Evolutionary conservation across 2,113 vertebrate species (phyloP).

Genomic region (Aptenodytes forsteri): DNA sequence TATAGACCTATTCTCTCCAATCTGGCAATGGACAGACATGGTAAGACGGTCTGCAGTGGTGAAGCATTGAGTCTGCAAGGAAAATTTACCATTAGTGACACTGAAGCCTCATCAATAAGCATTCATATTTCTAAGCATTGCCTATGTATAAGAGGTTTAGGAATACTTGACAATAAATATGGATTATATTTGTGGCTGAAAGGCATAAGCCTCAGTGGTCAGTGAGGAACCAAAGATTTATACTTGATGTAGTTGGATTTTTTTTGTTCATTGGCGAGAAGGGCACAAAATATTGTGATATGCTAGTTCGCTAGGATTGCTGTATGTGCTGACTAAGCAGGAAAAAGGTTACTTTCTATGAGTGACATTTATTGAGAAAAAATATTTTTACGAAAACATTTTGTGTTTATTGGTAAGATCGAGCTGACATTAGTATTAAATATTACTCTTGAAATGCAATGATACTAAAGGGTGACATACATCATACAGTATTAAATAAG

Average conservation of each 20-base stretch:
- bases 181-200: not conserved
- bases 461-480: not conserved
- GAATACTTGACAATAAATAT: not conserved
- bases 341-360: not conserved
- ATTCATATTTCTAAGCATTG: not conserved
- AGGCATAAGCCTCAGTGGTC: not conserved
- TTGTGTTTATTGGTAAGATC: not conserved
- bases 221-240: not conserved
- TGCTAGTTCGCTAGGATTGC: not conserved
- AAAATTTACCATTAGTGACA: not conserved
- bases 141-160: not conserved
- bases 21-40: slow-evolving; percentile 36
- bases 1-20: not conserved
- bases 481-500: not conserved
- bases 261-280: not conserved
- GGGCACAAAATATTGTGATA: not conserved
- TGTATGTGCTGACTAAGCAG: not conserved
- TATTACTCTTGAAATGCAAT: not conserved
- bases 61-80: slow-evolving; percentile 37
- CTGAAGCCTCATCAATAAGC: not conserved
- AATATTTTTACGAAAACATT: not conserved
- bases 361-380: not conserved
- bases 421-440: not conserved
- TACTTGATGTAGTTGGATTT: not conserved
- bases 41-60: not conserved